Base-by-base conservation (phyloP, 2,113 vertebrate genomes). In the Erythrolamprus reginae region DNA sequence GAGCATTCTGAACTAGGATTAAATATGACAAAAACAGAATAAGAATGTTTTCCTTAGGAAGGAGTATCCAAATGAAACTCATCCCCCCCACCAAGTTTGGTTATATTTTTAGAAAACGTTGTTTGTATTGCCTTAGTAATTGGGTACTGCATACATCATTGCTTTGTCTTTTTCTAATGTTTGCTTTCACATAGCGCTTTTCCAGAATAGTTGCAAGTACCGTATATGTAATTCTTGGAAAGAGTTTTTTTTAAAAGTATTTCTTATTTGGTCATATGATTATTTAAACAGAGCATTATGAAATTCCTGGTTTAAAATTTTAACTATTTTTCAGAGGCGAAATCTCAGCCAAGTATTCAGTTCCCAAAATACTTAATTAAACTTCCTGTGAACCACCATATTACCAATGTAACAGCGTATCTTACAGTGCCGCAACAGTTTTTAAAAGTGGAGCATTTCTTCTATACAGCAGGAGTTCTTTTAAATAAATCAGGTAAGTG, bases 311-410 rank as follows among this genome's bases (percentile, higher is more conserved):
- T 48, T 53, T 9, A 56, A 92, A 87, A 77, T 93, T 26, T 21
- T 77, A 91, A 23, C 45, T 92, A 21, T 95, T 33, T 95, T 95
- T 51, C 96, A 99, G 99, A 98, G 96, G 97, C 97, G 90, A 98
- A 97, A 93, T 97, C 97, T 87, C 98, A 98, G 89, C 98, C 98
- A 1, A 98, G 96, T 89, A 97, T 99, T 70, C 98, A 97, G 95
- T 99, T 99, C 96, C 97, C 98, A 87, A 98, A 98, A 94, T 95
- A 93, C 58, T 96, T 98, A 90, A 96, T 99, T 93, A 97, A 97
- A 70, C 95, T 98, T 92, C 97, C 97, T 0, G 90, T 96, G 28
- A 95, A 91, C 95, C 95, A 94, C 21, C 96, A 97, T 38, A 92
- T 98, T 90, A 97, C 98, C 89, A 97, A 98, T 0, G 90, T 98